Base-by-base conservation (phyloP, 2,888 invertebrate genomes). In the Elegia similella region DNA sequence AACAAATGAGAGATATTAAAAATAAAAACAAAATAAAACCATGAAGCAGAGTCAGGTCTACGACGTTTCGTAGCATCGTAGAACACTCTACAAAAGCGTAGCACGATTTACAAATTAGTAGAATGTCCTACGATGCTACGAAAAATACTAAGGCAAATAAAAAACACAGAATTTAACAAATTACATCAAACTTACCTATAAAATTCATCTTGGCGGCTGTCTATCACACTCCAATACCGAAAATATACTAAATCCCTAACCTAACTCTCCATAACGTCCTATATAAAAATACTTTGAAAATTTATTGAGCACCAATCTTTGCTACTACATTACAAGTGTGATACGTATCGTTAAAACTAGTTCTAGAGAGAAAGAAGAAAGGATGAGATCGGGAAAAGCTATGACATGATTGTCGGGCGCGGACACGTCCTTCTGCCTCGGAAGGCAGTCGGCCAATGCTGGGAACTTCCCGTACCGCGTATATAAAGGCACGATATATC, bases 281-380 rank as follows among this genome's bases (percentile, higher is more conserved):
- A 75, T 84, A 83, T 84, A 88, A 86, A 88, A 86, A 84, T 84
- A 84, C 77, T 79, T 76, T 74, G 67, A 70, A 68, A 50, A 65
- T 69, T 62, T 73, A 75, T 88, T 89, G 89, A 90, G 90, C 90
- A 90, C 90, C 90, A 83, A 88, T 75, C n/a, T 76, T 82, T 82
- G 23, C 23, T 74, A 69, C 63, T 72, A 72, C 62, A 68, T 77
- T 83, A 84, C 76, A 84, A 81, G 79, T 84, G 88, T 90, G 90
- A 89, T 90, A 90, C 90, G 90, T 89, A 78, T 88, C 73, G 81
- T 83, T 84, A 73, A 23, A 23, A 66, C 68, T 70, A 70, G 61
- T 67, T 62, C 68, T 72, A 70, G 70, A 69, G 69, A 80, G 78
- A 78, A 79, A 78, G 75, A 72, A 79, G 78, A 74, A 72, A 75